Percentiles rank a stretch among this genome's conserved stretches.
phyloP scores from a whole-genome alignment of 2,797 vertebrate species.

The Cercopithecus diana region DNA sequence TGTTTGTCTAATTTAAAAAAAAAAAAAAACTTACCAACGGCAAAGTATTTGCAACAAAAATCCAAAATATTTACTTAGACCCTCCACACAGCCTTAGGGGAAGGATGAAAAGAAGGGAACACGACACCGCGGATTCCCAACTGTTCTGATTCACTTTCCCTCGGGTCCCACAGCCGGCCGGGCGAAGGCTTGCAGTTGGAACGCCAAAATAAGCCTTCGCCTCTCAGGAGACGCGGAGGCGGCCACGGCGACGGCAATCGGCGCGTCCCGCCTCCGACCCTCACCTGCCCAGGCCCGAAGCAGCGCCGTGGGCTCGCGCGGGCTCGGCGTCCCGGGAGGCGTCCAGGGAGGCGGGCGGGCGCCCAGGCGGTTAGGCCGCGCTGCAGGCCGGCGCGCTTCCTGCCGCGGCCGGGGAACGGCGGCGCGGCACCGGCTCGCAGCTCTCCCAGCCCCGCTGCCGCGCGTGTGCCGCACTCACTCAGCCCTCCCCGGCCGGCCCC shows the following conservation, averaged over 20 bases:
- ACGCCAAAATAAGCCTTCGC: background rate
- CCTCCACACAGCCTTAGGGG: background rate
- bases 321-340: constrained; percentile 25
- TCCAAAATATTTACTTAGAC: background rate
- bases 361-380: constrained; percentile 62
- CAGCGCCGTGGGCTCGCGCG: background rate
- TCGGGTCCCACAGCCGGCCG: background rate
- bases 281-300: constrained; percentile 67
- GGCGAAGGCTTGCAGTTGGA: background rate
- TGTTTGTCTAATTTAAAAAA: background rate
- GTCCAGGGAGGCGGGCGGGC: background rate
- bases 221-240: background rate
- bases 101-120: background rate
- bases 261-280: constrained; percentile 18
- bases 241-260: background rate
- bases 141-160: constrained; percentile 63
- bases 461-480: background rate
- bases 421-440: background rate
- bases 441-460: background rate
- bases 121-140: background rate
- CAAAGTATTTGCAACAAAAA: background rate
- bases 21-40: background rate
- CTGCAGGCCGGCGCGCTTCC: constrained; percentile 73
- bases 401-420: background rate
- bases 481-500: background rate